Base-by-base conservation (phyloP, 1,140 invertebrate genomes). In the Venustaconcha ellipsiformis region DNA sequence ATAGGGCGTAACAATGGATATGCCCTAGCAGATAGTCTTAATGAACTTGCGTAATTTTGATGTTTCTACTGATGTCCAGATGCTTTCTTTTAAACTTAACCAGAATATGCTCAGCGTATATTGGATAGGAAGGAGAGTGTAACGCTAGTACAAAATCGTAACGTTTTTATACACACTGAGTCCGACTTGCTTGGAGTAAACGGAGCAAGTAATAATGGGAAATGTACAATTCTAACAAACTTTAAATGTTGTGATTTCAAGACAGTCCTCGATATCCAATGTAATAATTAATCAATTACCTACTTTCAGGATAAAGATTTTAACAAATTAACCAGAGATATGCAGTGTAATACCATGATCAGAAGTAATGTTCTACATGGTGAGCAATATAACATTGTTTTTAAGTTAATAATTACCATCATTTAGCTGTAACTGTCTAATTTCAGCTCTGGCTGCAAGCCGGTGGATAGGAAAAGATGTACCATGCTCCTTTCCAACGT, bases 401-500 rank as follows among this genome's bases (percentile, higher is more conserved):
- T 48, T 58, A 57, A 15, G 14, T 48, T 0, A 37, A 11, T 23
- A 57, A 26, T 1, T 57, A 58, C 23, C 14, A 37, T 76, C 74
- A 30, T 67, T 60, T 55, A 70, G 70, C 30, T 81, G 63, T 4
- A 81, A 48, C n/a, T 76, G 70, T 66, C 74, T 76, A 13, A 81
- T 76, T 20, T 76, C 70, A 57, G 63, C 60, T 57, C 78, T 81
- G 2, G 76, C 74, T 71, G 80, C 74, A 23, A 81, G 57, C 55
- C 76, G 66, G 66, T 81, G 76, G 55, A 81, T 64, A 48, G 80
- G 80, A 48, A 72, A 67, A 23, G 76, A 70, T 17, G 48, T 64
- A 65, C 57, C 57, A 23, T 56, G 15, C 5, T 76, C 37, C 57
- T 78, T n/a, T 55, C 58, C 69, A n/a, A 66, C 30, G 23, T 48